Evolutionary conservation across 2,113 vertebrate genomes (phyloP), one percentile per base, ranked within the genome.

Genomic region (Ardeotis arabs): DNA sequence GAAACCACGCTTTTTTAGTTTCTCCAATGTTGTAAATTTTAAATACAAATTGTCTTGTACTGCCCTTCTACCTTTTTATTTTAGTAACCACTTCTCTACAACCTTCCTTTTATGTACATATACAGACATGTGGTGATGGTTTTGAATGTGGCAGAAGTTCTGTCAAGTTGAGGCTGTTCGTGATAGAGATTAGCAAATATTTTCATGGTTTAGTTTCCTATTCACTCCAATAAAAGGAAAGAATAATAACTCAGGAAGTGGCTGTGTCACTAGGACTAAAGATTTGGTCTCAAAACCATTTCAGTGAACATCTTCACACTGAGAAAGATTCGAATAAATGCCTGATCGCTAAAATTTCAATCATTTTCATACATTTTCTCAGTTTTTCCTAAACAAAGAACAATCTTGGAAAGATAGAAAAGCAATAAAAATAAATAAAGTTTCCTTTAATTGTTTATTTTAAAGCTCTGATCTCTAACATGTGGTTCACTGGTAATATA

Each of bases 1-100:
- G 60, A 53, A 58, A 7, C 3, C 1, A 1, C 1, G 67, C 6
- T 35, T 29, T 72, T 67, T 78, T 33, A 63, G 9, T 66, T 78
- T 88, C 24, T 83, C 28, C 4, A 4, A 0, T 53, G 24, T 28
- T 59, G 20, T 62, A 0, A 0, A 9, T 52, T 87, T 44, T 39
- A 82, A 64, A 47, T 53, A 18, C 4, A 59, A 84, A 16, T 59
- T 7, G 8, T 91, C 13, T 49, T 69, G 10, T 23, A 45, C 13
- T 53, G 76, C 6, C 5, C 6, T 68, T 70, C 47, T 76, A 55
- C n/a, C 1, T 29, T 85, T 76, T 68, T 68, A 11, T 56, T 56
- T 69, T 39, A 45, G 6, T 14, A 83, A 49, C 10, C 12, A 17
- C 8, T 77, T 89, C 16, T 67, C 31, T 56, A 41, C 50, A 73